Base-by-base conservation (phyloP, 2,888 invertebrate species). In the Microctonus hyperodae region DNA sequence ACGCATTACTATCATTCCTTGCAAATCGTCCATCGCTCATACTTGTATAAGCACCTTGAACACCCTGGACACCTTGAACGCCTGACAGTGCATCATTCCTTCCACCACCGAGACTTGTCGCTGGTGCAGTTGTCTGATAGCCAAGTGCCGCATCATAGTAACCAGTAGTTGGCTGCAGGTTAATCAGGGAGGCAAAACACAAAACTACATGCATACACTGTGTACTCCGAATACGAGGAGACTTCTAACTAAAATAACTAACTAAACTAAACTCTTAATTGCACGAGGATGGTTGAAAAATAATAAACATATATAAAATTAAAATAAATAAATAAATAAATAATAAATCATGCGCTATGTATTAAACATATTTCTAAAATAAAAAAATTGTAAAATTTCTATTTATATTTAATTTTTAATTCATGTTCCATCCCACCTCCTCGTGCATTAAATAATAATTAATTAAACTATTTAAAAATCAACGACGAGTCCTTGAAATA, bases 1-100 rank as follows among this genome's bases (percentile, higher is more conserved):
- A 92, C 76, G 92, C 91, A 83, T 92, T 92, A 85, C 91, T 92
- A 84, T 92, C 92, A 74, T 91, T 89, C 79, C 91, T 87, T 70
- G 90, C 85, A 82, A 90, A 91, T 78, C 91, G 86, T 69, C 88
- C 90, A 83, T 91, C 91, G 78, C 89, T 89, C 86, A 91, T 89
- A 79, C 86, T 86, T 76, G 90, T 89, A 85, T 90, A 91, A 66
- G 90, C 89, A 73, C 82, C 83, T 66, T 82, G 82, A 50, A 82
- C 82, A 37, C 82, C 82, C 68, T 82, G 82, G 22, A 82, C 82
- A 67, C 81, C 80, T 75, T 83, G 83, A 40, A 90, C 90, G 74
- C 88, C 89, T 63, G 89, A 88, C 72, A 90, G 85, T 72, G 89
- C 88, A 71, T 87, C 88, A 78, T 90, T 91, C 71, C 90, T 85